Evolutionary conservation across 2,797 vertebrate genomes (phyloP), one percentile per base, ranked within the genome.

Genomic region (Lutjanus argentimaculatus): DNA sequence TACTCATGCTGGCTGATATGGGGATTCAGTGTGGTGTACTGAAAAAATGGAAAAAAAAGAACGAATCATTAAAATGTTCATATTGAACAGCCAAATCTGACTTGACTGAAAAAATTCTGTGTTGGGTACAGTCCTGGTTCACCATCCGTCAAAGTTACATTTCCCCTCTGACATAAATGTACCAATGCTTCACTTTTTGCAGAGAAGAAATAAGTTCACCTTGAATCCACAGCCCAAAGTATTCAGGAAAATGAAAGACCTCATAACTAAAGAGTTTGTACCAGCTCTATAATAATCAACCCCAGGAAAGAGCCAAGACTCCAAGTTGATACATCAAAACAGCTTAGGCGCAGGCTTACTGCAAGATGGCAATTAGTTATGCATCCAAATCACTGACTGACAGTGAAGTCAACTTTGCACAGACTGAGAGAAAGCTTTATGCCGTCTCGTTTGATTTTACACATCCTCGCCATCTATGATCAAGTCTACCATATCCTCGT

Each of bases 331-430:
- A 48, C 56, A 69, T 69, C 17, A 56, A 67, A 72, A 77, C 17
- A 22, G 71, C 67, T 82, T 73, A 75, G 58, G 22, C 11, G 8
- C 63, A 71, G 62, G 16, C 66, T 75, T 67, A 52, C 36, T 58
- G 61, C 62, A 80, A 69, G 58, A 80, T 79, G 57, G 62, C 57
- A 85, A 74, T 74, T 82, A 75, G 70, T 75, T 75, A 61, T 77
- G 68, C 80, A 77, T 82, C 58, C 59, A 79, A 79, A 85, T 61
- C 55, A 72, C 53, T 36, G 48, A 79, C 59, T 79, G 65, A 71
- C 61, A 67, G 43, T 21, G 46, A 59, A 64, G 45, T n/a, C 61
- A 58, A 78, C 48, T 45, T 61, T 55, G 53, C 19, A 74, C 59
- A 67, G 48, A 36, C 36, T 65, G 48, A 66, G 13, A 80, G 15